Evolutionary conservation across 1,140 invertebrate genomes (phyloP).

Genomic region (Trichonephila clavata): DNA sequence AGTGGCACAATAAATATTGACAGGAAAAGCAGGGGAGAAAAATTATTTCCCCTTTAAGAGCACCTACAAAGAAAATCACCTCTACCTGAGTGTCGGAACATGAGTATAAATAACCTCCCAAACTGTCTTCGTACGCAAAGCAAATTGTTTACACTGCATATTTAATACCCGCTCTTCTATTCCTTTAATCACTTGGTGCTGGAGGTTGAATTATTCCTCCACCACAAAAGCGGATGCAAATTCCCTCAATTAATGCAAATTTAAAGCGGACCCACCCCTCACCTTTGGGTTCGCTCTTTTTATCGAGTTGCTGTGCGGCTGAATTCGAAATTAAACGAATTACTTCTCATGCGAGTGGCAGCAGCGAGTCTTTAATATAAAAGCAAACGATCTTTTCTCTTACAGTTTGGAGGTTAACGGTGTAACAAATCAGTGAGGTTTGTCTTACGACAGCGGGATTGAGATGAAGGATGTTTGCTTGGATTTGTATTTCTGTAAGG

Average conservation of each 20-base stretch:
- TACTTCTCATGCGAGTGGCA: conserved; percentile 50
- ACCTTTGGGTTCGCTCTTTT: conserved; percentile 25
- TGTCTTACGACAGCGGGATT: neutral
- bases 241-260: conserved; percentile 68
- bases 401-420: neutral
- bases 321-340: conserved; percentile 49
- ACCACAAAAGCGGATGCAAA: conserved; percentile 51
- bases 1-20: too few relatives aligned
- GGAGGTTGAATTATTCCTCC: conserved; percentile 16
- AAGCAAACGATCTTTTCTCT: conserved; percentile 38
- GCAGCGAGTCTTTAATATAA: conserved; percentile 29
- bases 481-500: too few relatives aligned
- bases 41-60: neutral
- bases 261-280: conserved; percentile 30
- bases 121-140: neutral
- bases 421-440: conserved; percentile 21
- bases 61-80: neutral
- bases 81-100: neutral
- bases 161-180: conserved; percentile 44
- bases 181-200: conserved; percentile 1
- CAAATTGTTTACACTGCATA: conserved; percentile 65
- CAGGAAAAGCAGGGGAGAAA: too few relatives aligned
- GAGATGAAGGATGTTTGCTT: neutral
- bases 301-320: conserved; percentile 24
- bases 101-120: neutral